Evolutionary conservation across 2,797 vertebrate species (phyloP).

Genomic region (Melanotaenia pygmaea): DNA sequence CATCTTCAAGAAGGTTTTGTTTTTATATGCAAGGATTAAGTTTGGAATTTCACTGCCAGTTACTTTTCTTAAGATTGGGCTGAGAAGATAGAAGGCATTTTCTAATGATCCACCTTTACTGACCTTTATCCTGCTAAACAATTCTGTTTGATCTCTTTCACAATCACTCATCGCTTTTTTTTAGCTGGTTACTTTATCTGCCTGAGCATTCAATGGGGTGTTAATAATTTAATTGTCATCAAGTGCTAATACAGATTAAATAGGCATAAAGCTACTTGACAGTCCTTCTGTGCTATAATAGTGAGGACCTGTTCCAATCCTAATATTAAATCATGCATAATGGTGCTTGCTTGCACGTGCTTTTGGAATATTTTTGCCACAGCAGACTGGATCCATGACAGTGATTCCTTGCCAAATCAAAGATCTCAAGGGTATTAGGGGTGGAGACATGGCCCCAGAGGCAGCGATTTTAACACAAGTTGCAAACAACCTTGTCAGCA

Average conservation of each 20-base stretch:
- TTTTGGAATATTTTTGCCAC: conserved; percentile 48
- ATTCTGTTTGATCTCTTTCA: conserved; percentile 5
- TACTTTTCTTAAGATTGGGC: conserved; percentile 10
- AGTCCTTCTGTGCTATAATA: conserved; percentile 48
- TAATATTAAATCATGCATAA: conserved; percentile 52
- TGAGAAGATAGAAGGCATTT: conserved; percentile 4
- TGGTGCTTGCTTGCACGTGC: conserved; percentile 43
- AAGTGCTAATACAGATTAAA: conserved; percentile 39
- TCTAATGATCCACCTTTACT: conserved; percentile 1
- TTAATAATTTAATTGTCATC: conserved; percentile 45
- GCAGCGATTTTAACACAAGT: conserved; percentile 70
- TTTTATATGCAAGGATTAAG: conserved; percentile 16
- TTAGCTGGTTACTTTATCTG: conserved; percentile 9
- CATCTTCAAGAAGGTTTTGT: conserved; percentile 38
- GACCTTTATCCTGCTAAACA: conserved; percentile 17
- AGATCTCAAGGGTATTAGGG: conserved; percentile 42
- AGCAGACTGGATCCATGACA: conserved; percentile 8
- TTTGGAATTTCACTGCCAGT: conserved; percentile 21
- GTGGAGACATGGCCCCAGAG: conserved; percentile 55
- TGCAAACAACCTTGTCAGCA: conserved; percentile 46
- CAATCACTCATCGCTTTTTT: background rate
- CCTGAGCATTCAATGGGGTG: conserved; percentile 26
- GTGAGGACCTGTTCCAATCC: conserved; percentile 42
- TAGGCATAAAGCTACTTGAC: conserved; percentile 33
- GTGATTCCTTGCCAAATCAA: conserved; percentile 16